Percentiles rank a stretch among this genome's conserved stretches.
These are phyloP conservation scores for Solenopsis invicta DNA, from an alignment of 1,140 invertebrate genomes.

Conservation along the genomic window DNA sequence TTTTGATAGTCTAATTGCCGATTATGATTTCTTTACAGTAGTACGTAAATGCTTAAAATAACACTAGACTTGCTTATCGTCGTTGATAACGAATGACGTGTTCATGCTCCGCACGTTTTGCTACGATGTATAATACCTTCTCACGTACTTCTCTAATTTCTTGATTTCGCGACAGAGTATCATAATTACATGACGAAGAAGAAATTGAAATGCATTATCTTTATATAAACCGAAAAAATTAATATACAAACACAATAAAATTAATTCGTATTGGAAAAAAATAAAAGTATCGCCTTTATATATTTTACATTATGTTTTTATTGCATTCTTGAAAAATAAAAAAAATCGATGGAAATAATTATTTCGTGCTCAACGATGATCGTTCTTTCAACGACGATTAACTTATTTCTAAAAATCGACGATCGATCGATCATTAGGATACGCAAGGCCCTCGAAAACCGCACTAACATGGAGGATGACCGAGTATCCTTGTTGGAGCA, in stretches of 20 bases:
- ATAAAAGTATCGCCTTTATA: not conserved
- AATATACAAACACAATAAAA: not conserved
- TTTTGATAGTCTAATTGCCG: not conserved
- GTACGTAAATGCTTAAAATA: constrained; percentile 35
- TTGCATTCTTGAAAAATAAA: not conserved
- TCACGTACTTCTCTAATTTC: not conserved
- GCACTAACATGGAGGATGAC: constrained; percentile 99
- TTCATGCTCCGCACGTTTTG: constrained; percentile 5
- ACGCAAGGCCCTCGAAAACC: constrained; percentile 99
- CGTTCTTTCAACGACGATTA: constrained; percentile 77
- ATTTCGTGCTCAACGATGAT: constrained; percentile 14
- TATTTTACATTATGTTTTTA: not conserved
- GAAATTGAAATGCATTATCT: not conserved
- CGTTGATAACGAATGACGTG: constrained; percentile 61
- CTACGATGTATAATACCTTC: not conserved
- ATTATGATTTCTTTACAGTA: constrained; percentile 1
- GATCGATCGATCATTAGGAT: constrained; percentile 91
- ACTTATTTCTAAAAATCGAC: constrained; percentile 74
- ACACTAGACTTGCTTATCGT: constrained; percentile 28
- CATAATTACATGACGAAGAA: not conserved
- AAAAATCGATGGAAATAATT: not conserved
- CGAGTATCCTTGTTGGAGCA: constrained; percentile 97
- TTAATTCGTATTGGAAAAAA: not conserved
- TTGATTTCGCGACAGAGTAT: not conserved
- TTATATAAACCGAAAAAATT: not conserved